These are phyloP conservation scores for Mya arenaria DNA, from an alignment of 1,140 invertebrate genomes.

Conservation along the genomic window DNA sequence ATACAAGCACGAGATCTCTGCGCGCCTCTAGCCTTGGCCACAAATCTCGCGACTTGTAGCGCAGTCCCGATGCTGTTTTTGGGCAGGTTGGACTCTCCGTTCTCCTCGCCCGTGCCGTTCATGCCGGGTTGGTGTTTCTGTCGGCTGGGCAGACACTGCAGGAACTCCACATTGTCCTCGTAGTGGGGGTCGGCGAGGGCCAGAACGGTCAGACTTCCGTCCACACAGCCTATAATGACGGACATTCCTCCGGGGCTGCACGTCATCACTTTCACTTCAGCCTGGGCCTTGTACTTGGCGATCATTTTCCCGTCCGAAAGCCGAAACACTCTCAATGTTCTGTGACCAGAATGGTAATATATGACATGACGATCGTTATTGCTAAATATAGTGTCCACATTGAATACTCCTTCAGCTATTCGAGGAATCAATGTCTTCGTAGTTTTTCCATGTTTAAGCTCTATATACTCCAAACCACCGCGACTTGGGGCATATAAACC, in stretches of 20 bases:
- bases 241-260: constrained; percentile 90
- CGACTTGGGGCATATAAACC: constrained; percentile 95
- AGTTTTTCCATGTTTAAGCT: constrained; percentile 86
- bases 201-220: constrained; percentile 96
- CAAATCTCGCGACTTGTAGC: constrained; percentile 76
- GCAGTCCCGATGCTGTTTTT: constrained; percentile 74
- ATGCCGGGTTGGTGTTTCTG: constrained; percentile 54
- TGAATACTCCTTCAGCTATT: constrained; percentile 97
- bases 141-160: constrained; percentile 73
- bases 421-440: constrained; percentile 92
- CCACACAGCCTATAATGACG: constrained; percentile 94
- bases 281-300: constrained; percentile 95
- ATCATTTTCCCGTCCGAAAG: constrained; percentile 93
- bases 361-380: constrained; percentile 96
- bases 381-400: constrained; percentile 96
- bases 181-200: constrained; percentile 91
- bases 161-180: constrained; percentile 72
- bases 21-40: constrained; percentile 73
- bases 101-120: constrained; percentile 34
- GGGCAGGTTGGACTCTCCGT: constrained; percentile 63
- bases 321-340: constrained; percentile 95
- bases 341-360: constrained; percentile 97
- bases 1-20: constrained; percentile 78
- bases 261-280: constrained; percentile 93
- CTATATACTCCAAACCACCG: constrained; percentile 91